Conservation (phyloP, 2,113 vertebrate species). For the Leptosomus discolor region DNA sequence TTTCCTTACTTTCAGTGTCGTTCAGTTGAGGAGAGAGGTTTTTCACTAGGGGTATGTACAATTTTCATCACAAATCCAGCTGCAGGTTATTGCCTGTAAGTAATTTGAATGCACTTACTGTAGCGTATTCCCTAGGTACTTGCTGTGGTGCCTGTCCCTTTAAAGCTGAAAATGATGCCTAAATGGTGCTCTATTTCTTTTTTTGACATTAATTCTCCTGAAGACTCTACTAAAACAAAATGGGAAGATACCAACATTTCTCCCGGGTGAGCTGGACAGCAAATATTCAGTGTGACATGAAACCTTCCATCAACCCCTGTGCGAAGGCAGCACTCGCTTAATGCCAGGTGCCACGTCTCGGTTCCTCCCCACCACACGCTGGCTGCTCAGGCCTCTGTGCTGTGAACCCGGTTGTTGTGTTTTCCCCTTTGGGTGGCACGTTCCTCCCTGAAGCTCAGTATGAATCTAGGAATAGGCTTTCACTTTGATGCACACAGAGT, state of each 20-base stretch:
- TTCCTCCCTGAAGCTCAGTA: not conserved
- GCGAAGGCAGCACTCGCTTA: not conserved
- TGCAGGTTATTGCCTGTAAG: not conserved
- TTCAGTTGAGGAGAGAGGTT: not conserved
- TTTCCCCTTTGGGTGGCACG: slow-evolving; percentile 36
- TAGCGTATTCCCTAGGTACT: not conserved
- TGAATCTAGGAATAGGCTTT: not conserved
- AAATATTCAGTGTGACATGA: not conserved
- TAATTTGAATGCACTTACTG: not conserved
- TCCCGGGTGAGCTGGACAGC: not conserved
- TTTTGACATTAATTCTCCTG: slow-evolving; percentile 31
- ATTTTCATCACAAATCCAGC: not conserved
- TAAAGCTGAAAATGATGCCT: not conserved
- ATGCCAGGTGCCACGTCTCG: not conserved
- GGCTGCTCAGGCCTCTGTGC: slow-evolving; percentile 3
- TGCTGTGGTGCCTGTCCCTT: slow-evolving; percentile 1
- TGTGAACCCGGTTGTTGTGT: not conserved
- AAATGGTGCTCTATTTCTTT: slow-evolving; percentile 14
- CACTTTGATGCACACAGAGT: not conserved
- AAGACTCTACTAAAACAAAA: slow-evolving; percentile 17
- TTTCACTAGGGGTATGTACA: not conserved
- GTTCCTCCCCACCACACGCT: not conserved
- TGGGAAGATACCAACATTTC: slow-evolving; percentile 23
- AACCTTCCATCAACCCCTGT: not conserved
- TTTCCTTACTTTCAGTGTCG: not conserved